A percentile compares a stretch with the other conserved stretches of the same genome.
These are phyloP conservation scores for Luperina nickerlii DNA, from an alignment of 2,888 invertebrate genomes.

Conservation along the genomic window DNA sequence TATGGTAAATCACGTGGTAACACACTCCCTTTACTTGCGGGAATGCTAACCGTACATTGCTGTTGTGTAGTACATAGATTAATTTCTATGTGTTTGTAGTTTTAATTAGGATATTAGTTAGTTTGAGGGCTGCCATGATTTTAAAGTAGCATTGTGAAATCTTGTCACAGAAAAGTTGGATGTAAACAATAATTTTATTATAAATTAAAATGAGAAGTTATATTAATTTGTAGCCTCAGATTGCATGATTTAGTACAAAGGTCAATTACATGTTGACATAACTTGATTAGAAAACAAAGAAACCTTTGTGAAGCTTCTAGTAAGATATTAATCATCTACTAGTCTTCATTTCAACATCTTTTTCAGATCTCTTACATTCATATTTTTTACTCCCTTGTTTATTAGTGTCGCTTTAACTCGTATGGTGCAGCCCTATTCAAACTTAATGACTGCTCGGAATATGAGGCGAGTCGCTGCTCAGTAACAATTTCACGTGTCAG, in stretches of 20 bases:
- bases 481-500: not conserved
- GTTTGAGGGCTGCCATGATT: slow-evolving; percentile 20
- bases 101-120: slow-evolving; percentile 31
- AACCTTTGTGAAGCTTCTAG: slow-evolving; percentile 19
- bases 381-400: slow-evolving; percentile 7
- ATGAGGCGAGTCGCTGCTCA: too few species aligned
- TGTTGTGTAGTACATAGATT: slow-evolving; percentile 75
- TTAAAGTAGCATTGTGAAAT: not conserved
- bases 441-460: not conserved
- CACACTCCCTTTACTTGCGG: slow-evolving; percentile 82
- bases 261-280: slow-evolving; percentile 26
- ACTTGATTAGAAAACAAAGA: slow-evolving; percentile 28
- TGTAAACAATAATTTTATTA: not conserved
- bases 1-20: slow-evolving; percentile 89
- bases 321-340: slow-evolving; percentile 9
- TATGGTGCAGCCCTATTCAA: slow-evolving; percentile 1
- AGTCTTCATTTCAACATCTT: slow-evolving; percentile 13
- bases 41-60: slow-evolving; percentile 81
- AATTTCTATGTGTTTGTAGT: slow-evolving; percentile 43
- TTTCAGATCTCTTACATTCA: slow-evolving; percentile 11
- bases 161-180: too few species aligned
- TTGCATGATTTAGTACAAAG: slow-evolving; percentile 50
- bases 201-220: not conserved
- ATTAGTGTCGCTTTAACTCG: slow-evolving; percentile 5
- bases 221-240: not conserved